A percentile compares a stretch with the other conserved stretches of the same genome.
Conservation (phyloP, 2,113 vertebrate genomes). For the Pelvicachromis taeniatus region DNA sequence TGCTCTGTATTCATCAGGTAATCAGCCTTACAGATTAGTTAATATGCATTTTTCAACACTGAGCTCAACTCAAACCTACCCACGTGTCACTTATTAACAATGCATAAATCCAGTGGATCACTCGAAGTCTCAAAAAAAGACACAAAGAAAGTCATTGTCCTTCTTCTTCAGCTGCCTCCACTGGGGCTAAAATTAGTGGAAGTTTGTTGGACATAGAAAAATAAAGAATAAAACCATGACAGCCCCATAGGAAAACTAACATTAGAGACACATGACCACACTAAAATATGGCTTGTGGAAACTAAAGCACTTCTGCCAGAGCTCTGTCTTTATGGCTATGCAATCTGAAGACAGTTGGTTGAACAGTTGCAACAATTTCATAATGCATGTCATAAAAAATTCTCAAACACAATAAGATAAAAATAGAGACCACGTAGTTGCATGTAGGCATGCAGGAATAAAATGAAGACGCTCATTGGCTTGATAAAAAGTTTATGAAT, state of each 20-base stretch:
- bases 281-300: not conserved
- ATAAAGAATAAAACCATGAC: constrained; percentile 1
- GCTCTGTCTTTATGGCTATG: not conserved
- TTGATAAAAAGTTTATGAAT: not conserved
- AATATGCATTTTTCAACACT: constrained; percentile 19
- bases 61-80: not conserved
- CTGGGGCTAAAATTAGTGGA: constrained; percentile 32
- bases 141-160: not conserved
- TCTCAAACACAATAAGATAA: not conserved
- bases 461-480: not conserved
- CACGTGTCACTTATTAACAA: not conserved
- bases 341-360: not conserved
- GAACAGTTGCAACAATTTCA: not conserved
- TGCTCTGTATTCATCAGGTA: constrained; percentile 21
- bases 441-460: not conserved
- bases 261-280: not conserved
- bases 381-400: not conserved
- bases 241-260: not conserved
- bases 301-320: not conserved
- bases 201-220: not conserved
- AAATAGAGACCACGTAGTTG: not conserved
- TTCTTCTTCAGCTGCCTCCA: constrained; percentile 21
- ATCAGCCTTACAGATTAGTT: constrained; percentile 28
- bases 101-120: not conserved
- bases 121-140: not conserved